Evolutionary conservation across 1,140 invertebrate genomes (phyloP), one percentile per base, ranked within the genome.

Genomic region (Tribolium castaneum): DNA sequence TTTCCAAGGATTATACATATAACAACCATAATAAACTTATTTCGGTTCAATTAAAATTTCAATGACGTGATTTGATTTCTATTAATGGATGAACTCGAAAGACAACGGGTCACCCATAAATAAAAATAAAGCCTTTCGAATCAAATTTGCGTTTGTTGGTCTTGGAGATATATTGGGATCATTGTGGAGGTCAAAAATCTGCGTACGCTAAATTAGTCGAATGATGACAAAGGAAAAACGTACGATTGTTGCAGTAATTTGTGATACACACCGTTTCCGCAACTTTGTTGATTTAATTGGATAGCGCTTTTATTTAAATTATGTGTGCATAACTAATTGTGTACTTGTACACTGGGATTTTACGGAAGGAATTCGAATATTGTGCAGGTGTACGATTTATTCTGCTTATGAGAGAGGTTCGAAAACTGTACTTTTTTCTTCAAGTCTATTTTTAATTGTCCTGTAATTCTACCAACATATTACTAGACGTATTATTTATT

Each of bases 241-340:
- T 35, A 35, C 59, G 59, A 66, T 66, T 66, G 59, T 66, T 35
- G 25, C 59, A 66, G 59, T 66, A 66, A 66, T 66, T 66, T 66
- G 59, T 35, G 59, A 66, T 66, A 66, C 59, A 66, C 34, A 66
- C 25, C 50, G 34, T 73, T 73, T 73, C 71, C 71, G 71, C 52
- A 54, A 54, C 71, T 54, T 73, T 73, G 71, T 73, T 73, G 49
- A 14, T 73, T 73, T 73, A 73, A 73, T 73, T 73, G 71, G 71
- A 73, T 54, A 14, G 71, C 49, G 50, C 45, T 73, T 52, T 73
- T 73, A 73, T 73, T 73, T 73, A 73, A 73, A 73, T 73, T 73
- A 73, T 54, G 71, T 73, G 50, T 73, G 71, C 78, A 70, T 22
- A 66, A 62, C 34, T 62, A 75, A 34, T 51, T 39, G 52, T 71